Evolutionary conservation across 2,113 vertebrate genomes (phyloP), one percentile per base, ranked within the genome.

Genomic region (Datnioides undecimradiatus): DNA sequence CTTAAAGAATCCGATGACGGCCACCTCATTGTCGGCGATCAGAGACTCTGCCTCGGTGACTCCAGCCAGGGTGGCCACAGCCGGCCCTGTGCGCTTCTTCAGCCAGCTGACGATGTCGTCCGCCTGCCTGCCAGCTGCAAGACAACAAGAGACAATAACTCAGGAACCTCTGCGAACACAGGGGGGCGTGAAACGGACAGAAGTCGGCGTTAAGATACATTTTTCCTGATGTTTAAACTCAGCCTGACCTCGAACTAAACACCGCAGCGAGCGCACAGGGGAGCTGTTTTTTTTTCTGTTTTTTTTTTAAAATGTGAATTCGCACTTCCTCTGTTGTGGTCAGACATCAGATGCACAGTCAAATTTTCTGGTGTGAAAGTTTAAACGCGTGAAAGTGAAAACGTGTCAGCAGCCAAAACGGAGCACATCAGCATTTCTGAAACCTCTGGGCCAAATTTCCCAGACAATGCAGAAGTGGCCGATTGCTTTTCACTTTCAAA

Each of bases 1-100:
- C 97, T 99, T 98, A 80, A 99, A 99, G 93, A 99, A 99, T 0
- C 98, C 98, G 8, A 99, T 95, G 85, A 99, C 96, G 0, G 92
- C 94, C 73, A 99, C 98, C 46, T 99, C 97, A 0, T 83, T 96
- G 90, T 96, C 95, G 0, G 96, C 96, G 55, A 98, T 94, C 27
- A 99, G 55, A 0, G 94, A 80, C 74, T 97, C 96, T 0, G 95
- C 95, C 2, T 95, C 93, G 0, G 94, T 88, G 19, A 90, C 86
- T 0, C 96, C 96, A 0, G 60, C 2, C 87, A 99, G 83, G 0
- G 92, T 87, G 10, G 93, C 46, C 0, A 98, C 97, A 0, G 98
- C 95, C 0, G 98, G 97, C 14, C 98, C 98, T 0, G 97, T 99
- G 81, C 97, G 96, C 71, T 99, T 99, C 95, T 96, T 98, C 90